Evolutionary conservation across 2,113 vertebrate genomes (phyloP), one percentile per base, ranked within the genome.

Genomic region (Taurulus bubalis): DNA sequence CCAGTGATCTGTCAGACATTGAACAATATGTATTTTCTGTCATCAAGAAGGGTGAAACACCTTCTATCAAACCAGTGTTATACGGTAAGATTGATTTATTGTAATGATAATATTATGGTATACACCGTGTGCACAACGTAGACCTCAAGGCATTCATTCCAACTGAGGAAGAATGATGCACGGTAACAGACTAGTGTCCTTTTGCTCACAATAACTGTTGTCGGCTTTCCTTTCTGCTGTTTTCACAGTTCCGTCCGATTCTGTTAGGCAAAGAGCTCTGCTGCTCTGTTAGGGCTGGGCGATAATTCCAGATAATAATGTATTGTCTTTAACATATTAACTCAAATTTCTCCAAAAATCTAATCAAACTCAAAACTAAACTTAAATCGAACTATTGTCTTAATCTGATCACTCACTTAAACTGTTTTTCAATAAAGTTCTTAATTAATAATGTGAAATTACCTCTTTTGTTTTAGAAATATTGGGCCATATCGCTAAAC

Each of bases 1-100:
- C 96, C 16, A 94, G 92, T n/a, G 93, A 96, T 28, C 79, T 94
- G 51, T 77, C 81, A 74, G 75, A 32, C 42, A 83, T 94, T 80
- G 87, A 92, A 74, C 84, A 90, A 67, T 64, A 92, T 71, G 56
- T 95, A 72, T 67, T 92, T 22, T 82, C 89, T 60, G 58, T 70
- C 32, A 80, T 83, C 56, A 71, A 84, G 58, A 85, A 47, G 28
- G 24, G 7, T 77, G 67, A 69, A 75, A 73, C 60, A 0, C 16
- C 72, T 58, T 55, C 32, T 58, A 69, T 80, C 16, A 63, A 59
- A 71, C 38, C 75, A 74, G 28, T 7, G 74, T 77, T 60, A 10
- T 26, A 79, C 75, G 93, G 93, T 94, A 94, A 94, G 93, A 71
- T 55, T 36, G 26, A 56, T 59, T n/a, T 22, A 56, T 6, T 30